Conservation (phyloP, 2,888 invertebrate genomes). For the Cephus runcator region DNA sequence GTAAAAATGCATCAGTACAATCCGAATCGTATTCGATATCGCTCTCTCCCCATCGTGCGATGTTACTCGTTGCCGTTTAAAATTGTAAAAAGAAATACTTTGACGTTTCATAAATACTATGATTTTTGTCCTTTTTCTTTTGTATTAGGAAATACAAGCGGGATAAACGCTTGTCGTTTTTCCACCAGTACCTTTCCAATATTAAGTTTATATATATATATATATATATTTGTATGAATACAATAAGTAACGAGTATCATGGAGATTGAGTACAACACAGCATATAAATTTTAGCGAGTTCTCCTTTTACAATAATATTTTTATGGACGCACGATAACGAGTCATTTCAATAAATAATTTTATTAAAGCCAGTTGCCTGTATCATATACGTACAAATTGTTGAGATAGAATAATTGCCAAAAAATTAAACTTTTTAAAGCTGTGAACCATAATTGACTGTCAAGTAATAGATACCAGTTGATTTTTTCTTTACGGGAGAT, state of each 20-base stretch:
- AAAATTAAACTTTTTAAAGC: not conserved
- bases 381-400: not conserved
- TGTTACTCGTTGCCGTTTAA: not conserved
- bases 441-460: not conserved
- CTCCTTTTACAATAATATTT: not conserved
- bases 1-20: not conserved
- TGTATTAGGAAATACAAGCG: not conserved
- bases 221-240: not conserved
- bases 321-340: not conserved
- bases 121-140: not conserved
- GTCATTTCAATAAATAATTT: not conserved
- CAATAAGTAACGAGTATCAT: not conserved
- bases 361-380: not conserved
- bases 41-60: not conserved
- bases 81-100: not conserved
- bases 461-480: not conserved
- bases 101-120: not conserved
- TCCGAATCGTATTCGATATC: not conserved
- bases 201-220: slow-evolving; percentile 1
- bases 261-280: not conserved
- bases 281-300: not conserved
- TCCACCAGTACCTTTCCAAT: not conserved
- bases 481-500: not conserved
- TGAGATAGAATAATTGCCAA: not conserved
- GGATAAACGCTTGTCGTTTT: not conserved